Evolutionary conservation across 2,113 vertebrate genomes (phyloP).

Genomic region (Paramisgurnus dabryanus): DNA sequence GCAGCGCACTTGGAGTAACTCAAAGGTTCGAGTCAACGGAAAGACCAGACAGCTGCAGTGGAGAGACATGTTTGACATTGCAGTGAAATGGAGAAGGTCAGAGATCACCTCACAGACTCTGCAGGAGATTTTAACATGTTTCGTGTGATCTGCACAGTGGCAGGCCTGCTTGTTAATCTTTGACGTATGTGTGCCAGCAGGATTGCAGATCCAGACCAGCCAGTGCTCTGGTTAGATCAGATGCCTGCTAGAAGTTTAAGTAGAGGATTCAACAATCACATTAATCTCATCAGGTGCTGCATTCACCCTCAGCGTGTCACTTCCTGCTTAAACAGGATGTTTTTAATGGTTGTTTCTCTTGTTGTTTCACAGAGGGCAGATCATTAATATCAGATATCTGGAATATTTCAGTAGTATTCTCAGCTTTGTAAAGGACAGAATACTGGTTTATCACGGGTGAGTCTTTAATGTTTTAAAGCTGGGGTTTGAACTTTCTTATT

Average conservation of each 20-base stretch:
- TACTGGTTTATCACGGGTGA: conserved; percentile 96
- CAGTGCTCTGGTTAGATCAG: conserved; percentile 96
- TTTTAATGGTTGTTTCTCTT: background rate
- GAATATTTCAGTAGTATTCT: conserved; percentile 97
- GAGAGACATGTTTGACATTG: conserved; percentile 99
- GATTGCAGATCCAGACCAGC: conserved; percentile 96
- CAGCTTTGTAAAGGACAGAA: conserved; percentile 96
- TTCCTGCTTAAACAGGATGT: background rate
- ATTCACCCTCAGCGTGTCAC: background rate
- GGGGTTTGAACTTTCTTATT: background rate
- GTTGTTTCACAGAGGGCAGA: conserved; percentile 83
- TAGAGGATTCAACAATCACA: conserved; percentile 97
- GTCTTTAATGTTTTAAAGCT: background rate
- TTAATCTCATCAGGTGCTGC: conserved; percentile 83
- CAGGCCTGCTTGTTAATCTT: background rate
- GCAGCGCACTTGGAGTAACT: conserved; percentile 93
- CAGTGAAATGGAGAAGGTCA: conserved; percentile 97
- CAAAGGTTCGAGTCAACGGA: conserved; percentile 93
- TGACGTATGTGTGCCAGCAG: conserved; percentile 63
- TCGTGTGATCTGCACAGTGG: background rate
- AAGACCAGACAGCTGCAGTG: conserved; percentile 96
- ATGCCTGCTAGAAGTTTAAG: conserved; percentile 94
- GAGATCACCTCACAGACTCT: conserved; percentile 3
- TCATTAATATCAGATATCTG: conserved; percentile 95
- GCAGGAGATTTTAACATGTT: background rate